Evolutionary conservation across 2,888 invertebrate species (phyloP).

Genomic region (Ferdinandea cuprea): DNA sequence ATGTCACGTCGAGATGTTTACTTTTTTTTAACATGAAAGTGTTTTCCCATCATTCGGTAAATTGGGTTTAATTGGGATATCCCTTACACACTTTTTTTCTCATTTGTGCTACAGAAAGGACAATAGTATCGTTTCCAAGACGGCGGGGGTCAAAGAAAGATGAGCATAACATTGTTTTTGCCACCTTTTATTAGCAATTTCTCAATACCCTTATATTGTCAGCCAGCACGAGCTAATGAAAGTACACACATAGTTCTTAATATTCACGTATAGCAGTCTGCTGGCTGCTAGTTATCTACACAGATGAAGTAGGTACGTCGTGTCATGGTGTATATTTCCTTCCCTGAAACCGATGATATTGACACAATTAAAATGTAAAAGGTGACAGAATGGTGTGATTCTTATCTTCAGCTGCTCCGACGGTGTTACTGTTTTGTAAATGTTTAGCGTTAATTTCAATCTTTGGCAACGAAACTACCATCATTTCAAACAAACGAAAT

Average conservation of each 20-base stretch:
- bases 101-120: conserved; percentile 39
- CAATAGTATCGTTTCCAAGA: conserved; percentile 28
- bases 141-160: conserved; percentile 43
- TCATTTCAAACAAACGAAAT: too few species aligned
- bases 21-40: conserved; percentile 54
- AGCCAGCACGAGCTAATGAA: conserved; percentile 59
- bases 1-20: conserved; percentile 54
- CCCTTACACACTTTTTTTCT: conserved; percentile 34
- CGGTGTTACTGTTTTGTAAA: too few species aligned
- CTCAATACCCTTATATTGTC: conserved; percentile 44
- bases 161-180: conserved; percentile 45
- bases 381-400: background rate
- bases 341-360: conserved; percentile 6
- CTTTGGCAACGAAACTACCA: too few species aligned
- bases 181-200: conserved; percentile 50
- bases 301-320: background rate
- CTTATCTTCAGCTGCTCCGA: background rate
- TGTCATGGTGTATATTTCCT: conserved; percentile 9
- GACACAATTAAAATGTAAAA: conserved; percentile 1
- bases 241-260: conserved; percentile 12
- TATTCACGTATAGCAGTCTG: conserved; percentile 22
- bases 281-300: conserved; percentile 6
- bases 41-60: conserved; percentile 50
- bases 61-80: conserved; percentile 64
- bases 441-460: too few species aligned